A percentile compares a stretch with the other conserved stretches of the same genome.
Evolutionary conservation across 1,140 invertebrate species (phyloP).

Genomic region (Drusus annulatus): DNA sequence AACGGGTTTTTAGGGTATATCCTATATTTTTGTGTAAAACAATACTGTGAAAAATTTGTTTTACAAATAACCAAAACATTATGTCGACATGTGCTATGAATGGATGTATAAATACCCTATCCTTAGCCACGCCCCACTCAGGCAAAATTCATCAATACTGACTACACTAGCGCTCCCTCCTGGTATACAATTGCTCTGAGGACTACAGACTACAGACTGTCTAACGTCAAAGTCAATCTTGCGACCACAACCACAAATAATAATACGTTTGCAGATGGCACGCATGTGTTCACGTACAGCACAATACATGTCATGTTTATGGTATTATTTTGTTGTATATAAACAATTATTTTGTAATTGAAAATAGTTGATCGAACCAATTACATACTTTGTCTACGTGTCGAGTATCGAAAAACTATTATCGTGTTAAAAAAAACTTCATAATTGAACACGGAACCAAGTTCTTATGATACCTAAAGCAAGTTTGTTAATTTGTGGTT

Average conservation of each 20-base stretch:
- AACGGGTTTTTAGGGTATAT: no score
- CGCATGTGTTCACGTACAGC: background rate
- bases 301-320: conserved; percentile 1
- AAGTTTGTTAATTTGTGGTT: no score
- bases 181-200: no score
- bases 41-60: no score
- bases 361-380: background rate
- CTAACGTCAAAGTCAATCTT: background rate
- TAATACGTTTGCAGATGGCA: conserved; percentile 2
- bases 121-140: no score
- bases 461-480: no score
- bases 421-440: background rate
- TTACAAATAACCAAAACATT: no score
- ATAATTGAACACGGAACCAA: background rate
- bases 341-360: conserved; percentile 20
- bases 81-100: no score
- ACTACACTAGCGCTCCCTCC: no score
- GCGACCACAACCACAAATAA: background rate
- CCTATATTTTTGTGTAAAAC: no score
- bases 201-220: background rate
- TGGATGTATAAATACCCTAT: no score
- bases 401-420: background rate
- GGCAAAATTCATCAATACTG: no score
- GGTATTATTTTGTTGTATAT: background rate
- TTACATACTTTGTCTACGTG: background rate